Evolutionary conservation across 2,888 invertebrate species (phyloP), one percentile per base, ranked within the genome.

Genomic region (Orchestes rusci): DNA sequence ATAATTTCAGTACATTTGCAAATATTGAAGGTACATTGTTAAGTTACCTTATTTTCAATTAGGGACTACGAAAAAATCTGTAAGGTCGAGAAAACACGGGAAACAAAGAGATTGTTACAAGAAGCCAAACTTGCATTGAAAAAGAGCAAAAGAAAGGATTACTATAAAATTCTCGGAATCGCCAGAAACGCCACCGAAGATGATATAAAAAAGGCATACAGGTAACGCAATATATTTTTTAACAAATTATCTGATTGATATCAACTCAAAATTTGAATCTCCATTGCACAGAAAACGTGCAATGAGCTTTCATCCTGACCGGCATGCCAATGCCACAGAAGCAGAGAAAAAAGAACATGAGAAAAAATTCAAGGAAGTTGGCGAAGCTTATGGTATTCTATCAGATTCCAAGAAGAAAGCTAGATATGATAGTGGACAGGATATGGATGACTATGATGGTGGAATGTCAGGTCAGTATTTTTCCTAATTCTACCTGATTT

Each of bases 171-270:
- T 56, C 75, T 96, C 45, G 93, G 93, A 3, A 74, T 96, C 10
- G 76, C 80, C 2, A 85, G 86, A 61, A 77, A 71, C 56, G 93
- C 94, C 0, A 79, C 82, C 0, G 89, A 87, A 16, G 92, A 92
- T 61, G 94, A 94, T 59, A 92, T 96, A 45, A 94, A 93, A 65
- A 94, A 92, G 67, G 94, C 94, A 1, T 96, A 96, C 68, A 80
- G 48, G 51, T 45, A 23, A 10, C n/a, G 8, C 18, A 19, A 18
- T 16, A 30, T 17, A n/a, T 16, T 13, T 19, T 4, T 28, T 38
- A 29, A 17, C 1, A 19, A 30, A 23, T 33, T n/a, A n/a, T n/a
- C n/a, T n/a, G n/a, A 30, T n/a, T 13, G 16, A 4, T 10, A 31
- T 5, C 10, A 2, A 7, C 16, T n/a, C 16, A 32, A 16, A 10